Base-by-base conservation (phyloP, 2,888 invertebrate genomes). In the Trissonchulus sp. region DNA sequence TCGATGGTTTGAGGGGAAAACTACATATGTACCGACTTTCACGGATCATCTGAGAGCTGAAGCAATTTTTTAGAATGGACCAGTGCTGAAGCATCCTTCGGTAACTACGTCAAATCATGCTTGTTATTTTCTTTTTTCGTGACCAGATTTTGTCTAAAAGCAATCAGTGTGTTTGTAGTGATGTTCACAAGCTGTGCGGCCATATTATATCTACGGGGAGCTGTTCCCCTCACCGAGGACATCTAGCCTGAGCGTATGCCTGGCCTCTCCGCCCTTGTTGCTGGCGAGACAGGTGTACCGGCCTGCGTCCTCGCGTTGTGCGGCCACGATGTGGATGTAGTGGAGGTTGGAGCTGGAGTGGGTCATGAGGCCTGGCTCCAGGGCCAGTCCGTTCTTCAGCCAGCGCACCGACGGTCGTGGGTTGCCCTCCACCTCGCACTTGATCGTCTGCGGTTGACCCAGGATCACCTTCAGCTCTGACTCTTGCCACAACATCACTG, bases 241-340 rank as follows among this genome's bases (percentile, higher is more conserved):
- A 63, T 87, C 85, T 0, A 91, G 80, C 60, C 85, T 83, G 76
- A 89, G 88, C 38, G 85, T 84, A 75, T 87, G 87, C 3, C 85
- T 82, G 23, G 81, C 84, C 48, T 86, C 87, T 0, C 90, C 89
- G 80, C 87, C 88, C 63, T 85, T 81, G 80, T 90, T 90, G 63
- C 81, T 84, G 1, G 88, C 89, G 28, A 86, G 80, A 80, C 90
- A 90, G 0, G 86, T 87, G 81, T 89, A 90, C 31, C 87, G 85
- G 0, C 89, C 89, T 63, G 88, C 87, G 81, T 89, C 88, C n/a
- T 68, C 48, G 38, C 38, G 36, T 38, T 75, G 37, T 2, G 80
- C 80, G 35, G 80, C 78, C 68, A 79, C 77, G 48, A 84, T 73
- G 77, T 81, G 81, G 62, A 82, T 75, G 74, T 80, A 80, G 68